Evolutionary conservation across 2,888 invertebrate genomes (phyloP), one percentile per base, ranked within the genome.

Genomic region (Patella caerulea): DNA sequence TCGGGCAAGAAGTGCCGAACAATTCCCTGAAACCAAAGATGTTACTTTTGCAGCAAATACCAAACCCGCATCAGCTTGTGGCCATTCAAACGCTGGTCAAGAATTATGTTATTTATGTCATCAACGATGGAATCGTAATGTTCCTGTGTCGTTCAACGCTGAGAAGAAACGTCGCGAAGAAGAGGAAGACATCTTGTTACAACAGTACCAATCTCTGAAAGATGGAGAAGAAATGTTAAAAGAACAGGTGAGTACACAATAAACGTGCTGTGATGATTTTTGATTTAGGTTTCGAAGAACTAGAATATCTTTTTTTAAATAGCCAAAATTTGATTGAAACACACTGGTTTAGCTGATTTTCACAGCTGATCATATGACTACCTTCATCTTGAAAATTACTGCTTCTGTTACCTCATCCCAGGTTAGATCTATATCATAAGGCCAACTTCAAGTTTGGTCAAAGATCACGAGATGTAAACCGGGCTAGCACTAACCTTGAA

Each of bases 21-120:
- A 82, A 74, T 79, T 84, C 79, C 80, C 79, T 24, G 79, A 77
- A 75, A 77, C 79, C 65, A 53, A 52, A 74, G 11, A 81, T 84
- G 65, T 65, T 11, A 24, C 65, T 12, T 65, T 65, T 65, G 65
- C 65, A 24, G 65, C 19, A 65, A 65, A 24, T 19, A 65, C 65
- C 19, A 65, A 65, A 15, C 85, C 85, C 24, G 77, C 74, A n/a
- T 84, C 86, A 3, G 82, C 87, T 15, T 90, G 91, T 83, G 89
- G 88, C 11, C 91, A 91, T 80, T 83, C 87, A 24, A 88, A 88
- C 74, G 90, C 91, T n/a, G 92, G 92, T 0, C 92, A 92, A 82
- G 92, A 92, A 83, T 83, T 92, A 75, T 92, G 92, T 84, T 92
- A 92, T 79, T 85, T 92, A 65, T 92, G 92, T 81, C 91, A 92